Evolutionary conservation across 2,113 vertebrate species (phyloP), one percentile per base, ranked within the genome.

Genomic region (Boleophthalmus pectinirostris): DNA sequence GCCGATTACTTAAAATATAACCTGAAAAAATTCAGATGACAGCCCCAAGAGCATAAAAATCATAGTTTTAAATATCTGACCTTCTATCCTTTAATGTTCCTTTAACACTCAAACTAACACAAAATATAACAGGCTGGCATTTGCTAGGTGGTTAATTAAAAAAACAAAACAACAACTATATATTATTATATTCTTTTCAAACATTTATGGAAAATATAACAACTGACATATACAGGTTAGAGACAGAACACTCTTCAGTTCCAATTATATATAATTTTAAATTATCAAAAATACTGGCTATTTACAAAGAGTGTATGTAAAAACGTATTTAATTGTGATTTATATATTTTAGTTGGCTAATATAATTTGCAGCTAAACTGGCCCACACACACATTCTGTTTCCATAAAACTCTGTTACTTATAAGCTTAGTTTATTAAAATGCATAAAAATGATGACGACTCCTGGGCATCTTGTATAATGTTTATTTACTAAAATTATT

Each of bases 401-500:
- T 51, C 4, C 47, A 51, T 20, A 20, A 51, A 51, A 53, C 18
- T 53, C 5, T 7, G 7, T 53, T 8, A 53, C 38, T 43, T 43
- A 43, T 29, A 29, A 29, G 38, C 38, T 20, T 20, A 53, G 3
- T 54, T 54, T 21, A 10, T 53, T 23, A 13, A 24, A 24, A 57
- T 10, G 23, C 12, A 57, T 57, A 57, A 56, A 21, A 57, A 58
- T 13, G 1, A 85, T 21, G 23, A 56, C 47, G 25, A 13, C 20
- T 78, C 23, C 76, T 74, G 45, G 23, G 60, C 33, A 35, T 82
- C 66, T 77, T 87, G 82, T 76, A 82, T 85, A 81, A 82, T 73
- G 75, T 88, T 89, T 88, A 86, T 92, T 91, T 89, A 83, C 84
- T 88, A 85, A 89, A 87, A 80, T 74, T 79, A 82, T 76, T 54